Evolutionary conservation across 2,797 vertebrate species (phyloP).

Genomic region (Erithacus rubecula): DNA sequence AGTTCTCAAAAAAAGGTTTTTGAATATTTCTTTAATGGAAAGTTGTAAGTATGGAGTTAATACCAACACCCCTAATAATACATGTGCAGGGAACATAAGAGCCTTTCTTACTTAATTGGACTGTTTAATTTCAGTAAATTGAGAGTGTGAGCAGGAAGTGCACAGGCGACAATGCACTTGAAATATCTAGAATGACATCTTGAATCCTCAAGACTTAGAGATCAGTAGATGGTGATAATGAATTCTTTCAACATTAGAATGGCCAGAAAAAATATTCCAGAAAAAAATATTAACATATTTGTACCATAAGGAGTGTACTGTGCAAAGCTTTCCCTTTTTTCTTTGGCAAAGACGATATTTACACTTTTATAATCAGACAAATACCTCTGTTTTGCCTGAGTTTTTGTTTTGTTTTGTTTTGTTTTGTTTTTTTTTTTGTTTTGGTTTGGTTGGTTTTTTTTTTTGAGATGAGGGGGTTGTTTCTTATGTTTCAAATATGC

Average conservation of each 20-base stretch:
- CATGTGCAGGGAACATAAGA: not conserved
- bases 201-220: not conserved
- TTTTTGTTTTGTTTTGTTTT: not conserved
- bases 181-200: not conserved
- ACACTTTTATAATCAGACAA: not conserved
- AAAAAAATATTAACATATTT: not conserved
- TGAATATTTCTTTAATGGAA: not conserved
- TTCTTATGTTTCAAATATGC: not conserved
- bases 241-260: not conserved
- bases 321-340: not conserved
- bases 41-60: not conserved
- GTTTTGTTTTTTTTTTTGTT: too few species aligned
- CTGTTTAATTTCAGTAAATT: not conserved
- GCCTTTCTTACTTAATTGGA: not conserved
- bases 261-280: not conserved
- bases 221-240: not conserved
- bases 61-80: not conserved
- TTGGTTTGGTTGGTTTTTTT: not conserved
- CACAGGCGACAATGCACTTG: not conserved
- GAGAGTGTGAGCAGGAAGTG: not conserved
- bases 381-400: not conserved
- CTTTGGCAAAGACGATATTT: not conserved
- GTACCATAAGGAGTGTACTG: not conserved
- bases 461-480: accelerated
- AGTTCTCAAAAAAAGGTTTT: not conserved